Base-by-base conservation (phyloP, 2,888 invertebrate species). In the Merodon equestris region DNA sequence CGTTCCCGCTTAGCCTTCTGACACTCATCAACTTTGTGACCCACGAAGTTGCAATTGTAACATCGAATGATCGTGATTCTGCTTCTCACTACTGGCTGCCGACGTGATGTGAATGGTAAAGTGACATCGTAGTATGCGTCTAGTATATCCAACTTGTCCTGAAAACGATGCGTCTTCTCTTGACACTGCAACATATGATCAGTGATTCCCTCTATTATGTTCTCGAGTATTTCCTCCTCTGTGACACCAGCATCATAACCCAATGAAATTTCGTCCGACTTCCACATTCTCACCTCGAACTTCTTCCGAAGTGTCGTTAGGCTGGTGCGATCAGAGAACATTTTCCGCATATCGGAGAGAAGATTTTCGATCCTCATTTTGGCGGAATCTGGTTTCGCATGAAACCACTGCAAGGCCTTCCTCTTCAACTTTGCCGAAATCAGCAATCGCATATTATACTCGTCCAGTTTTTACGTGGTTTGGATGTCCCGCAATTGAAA, bases 31-130 rank as follows among this genome's bases (percentile, higher is more conserved):
- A 45, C 34, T 0, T 60, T n/a, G n/a, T 68, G 60, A 13, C 68
- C 68, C 1, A 58, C 13, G 0, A 40, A 54, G 13, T 71, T 71
- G 3, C 71, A 71, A 36, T 71, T 71, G n/a, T 14, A 60, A 15
- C 71, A 63, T 17, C 71, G 14, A 12, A 38, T 36, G 7, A 2
- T 12, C 5, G 48, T 13, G n/a, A 10, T 40, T 14, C 53, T 70
- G 7, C 19, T 3, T 17, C 27, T 19, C 50, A 17, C 50, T 18
- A 19, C 50, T 19, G 50, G 50, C 50, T 27, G 50, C 17, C 45
- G 45, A 45, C 1, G 12, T 40, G n/a, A 15, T 13, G 13, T 19
- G 10, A 36, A 40, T 17, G 60, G 36, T 18, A 40, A 40, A 19
- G 38, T n/a, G 42, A 61, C 42, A 19, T 61, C 51, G 9, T 4